Base-by-base conservation (phyloP, 1,140 invertebrate species). In the Drosophila ogumai region DNA sequence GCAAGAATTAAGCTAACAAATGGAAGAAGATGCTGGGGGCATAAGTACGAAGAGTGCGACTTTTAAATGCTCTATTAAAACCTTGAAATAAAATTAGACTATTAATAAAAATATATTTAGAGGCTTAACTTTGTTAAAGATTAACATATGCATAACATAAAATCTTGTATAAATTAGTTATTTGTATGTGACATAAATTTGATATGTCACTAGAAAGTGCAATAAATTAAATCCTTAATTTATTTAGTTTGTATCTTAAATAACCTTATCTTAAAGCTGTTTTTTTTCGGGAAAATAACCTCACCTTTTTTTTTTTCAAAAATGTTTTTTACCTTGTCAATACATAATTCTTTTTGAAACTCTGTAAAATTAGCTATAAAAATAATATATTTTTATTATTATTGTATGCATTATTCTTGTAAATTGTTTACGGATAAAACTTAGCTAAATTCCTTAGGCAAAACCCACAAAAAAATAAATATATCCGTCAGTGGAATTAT, bases 1-100 rank as follows among this genome's bases (percentile, higher is more conserved):
- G 47, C 71, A 87, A 82, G 75, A 87, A 80, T 80, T 80, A 71
- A 79, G 79, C 75, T 79, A 49, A 55, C 36, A 50, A 56, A 60
- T 52, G 46, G 7, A 38, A 40, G 31, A 56, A 12, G n/a, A 46
- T 47, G 46, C 19, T 22, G 50, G 13, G 9, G 22, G 31, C 10
- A 32, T 12, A 49, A 44, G 31, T 38, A 36, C n/a, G 43, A 56
- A 1, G 1, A 8, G 6, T 60, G 28, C 8, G 25, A 60, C 10
- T 52, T 5, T 19, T 22, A 34, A 25, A 69, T 58, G 46, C 36
- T 22, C 65, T 67, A 56, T 40, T 3, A 57, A 54, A 15, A 6
- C 7, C 1, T 6, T 17, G 10, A 25, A 19, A 41, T 17, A 41
- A 38, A 46, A 54, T 8, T 3, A 47, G 15, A n/a, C 6, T 3